phyloP scores from a whole-genome alignment of 2,888 invertebrate genomes.

The Plagiodera versicolora region DNA sequence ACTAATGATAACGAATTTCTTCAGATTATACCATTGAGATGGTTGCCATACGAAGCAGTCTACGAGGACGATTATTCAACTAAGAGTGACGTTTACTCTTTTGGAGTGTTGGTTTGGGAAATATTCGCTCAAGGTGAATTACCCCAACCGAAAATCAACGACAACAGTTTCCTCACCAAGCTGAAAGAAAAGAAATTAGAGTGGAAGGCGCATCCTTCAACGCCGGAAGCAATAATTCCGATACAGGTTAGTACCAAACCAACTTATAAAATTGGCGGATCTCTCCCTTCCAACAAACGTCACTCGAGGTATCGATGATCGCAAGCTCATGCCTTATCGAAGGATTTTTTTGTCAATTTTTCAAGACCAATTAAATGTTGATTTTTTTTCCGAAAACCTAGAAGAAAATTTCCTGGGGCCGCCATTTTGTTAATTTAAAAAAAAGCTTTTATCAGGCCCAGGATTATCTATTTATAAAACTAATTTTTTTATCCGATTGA shows the following conservation, averaged over 20 bases:
- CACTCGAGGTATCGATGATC: too few relatives aligned
- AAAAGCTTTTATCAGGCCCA: too few relatives aligned
- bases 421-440: too few relatives aligned
- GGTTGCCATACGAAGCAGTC: constrained; percentile 89
- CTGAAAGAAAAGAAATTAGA: constrained; percentile 66
- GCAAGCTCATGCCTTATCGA: too few relatives aligned
- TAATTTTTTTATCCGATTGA: too few relatives aligned
- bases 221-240: constrained; percentile 63
- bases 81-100: constrained; percentile 92
- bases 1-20: constrained; percentile 23
- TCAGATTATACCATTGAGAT: constrained; percentile 82
- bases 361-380: too few relatives aligned
- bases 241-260: constrained; percentile 55
- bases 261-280: constrained; percentile 7
- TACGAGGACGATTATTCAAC: constrained; percentile 89
- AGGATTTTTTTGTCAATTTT: too few relatives aligned
- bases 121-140: constrained; percentile 78
- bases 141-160: constrained; percentile 74
- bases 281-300: too few relatives aligned
- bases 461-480: too few relatives aligned
- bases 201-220: constrained; percentile 69
- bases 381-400: too few relatives aligned
- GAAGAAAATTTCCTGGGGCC: too few relatives aligned
- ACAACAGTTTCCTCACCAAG: constrained; percentile 70
- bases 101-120: constrained; percentile 88